Base-by-base conservation (phyloP, 2,888 invertebrate species). In the Nemoura dubitans region DNA sequence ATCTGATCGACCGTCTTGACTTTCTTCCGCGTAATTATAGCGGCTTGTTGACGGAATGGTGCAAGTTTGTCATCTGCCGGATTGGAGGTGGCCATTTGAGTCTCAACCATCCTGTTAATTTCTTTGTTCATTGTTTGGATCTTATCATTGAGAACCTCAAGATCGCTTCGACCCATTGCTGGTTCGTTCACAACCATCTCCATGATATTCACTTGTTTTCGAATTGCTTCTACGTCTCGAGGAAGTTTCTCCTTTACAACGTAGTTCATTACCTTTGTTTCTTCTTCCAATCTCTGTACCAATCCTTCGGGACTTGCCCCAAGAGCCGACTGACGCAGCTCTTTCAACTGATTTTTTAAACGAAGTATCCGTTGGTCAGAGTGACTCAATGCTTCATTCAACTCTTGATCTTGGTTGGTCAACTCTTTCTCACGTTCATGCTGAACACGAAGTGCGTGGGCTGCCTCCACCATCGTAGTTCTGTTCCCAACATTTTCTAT, bases 31-130 rank as follows among this genome's bases (percentile, higher is more conserved):
- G 95, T 93, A 83, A 97, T 96, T 29, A 96, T 95, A 0, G 95
- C 93, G 0, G 96, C 96, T 92, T 98, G 97, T 90, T 98, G 97
- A 43, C 97, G 93, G 90, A 97, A 97, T 80, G 97, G 95, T 0
- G 95, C 95, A 88, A 97, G 92, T 90, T 97, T 96, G 90, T 97
- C 97, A 88, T 94, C 93, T 78, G 91, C 91, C 0, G 94, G 94
- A 87, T 95, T 94, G 0, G 94, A 93, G 43, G 93, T 93, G 14
- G 94, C 93, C 90, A 96, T 93, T 88, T 95, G 94, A 86, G 94
- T 94, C 90, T 96, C 96, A 0, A 96, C 94, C 87, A 97, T 91
- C 88, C 94, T 93, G 89, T 95, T 96, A 87, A 97, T 94, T 90
- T 96, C 95, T 76, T 91, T 89, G 88, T 92, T 93, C 83, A 93